These are phyloP conservation scores for Campodea augens DNA, from an alignment of 1,140 invertebrate species.

Conservation along the genomic window DNA sequence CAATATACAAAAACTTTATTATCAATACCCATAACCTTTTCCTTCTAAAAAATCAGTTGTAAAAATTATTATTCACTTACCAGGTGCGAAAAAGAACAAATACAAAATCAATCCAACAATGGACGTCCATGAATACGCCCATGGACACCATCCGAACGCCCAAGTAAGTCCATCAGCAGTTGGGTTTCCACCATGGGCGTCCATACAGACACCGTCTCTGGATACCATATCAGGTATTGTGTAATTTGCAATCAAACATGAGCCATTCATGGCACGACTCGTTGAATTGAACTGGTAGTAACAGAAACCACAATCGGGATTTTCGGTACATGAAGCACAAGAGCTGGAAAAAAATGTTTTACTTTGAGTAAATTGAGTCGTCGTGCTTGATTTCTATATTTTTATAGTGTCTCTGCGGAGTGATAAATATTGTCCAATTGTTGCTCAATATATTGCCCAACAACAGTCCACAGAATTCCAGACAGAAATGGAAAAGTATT, in stretches of 20 bases:
- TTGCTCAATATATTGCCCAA: too few relatives aligned
- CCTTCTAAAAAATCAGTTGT: too few relatives aligned
- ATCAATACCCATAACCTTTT: too few relatives aligned
- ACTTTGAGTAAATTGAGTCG: slow-evolving; percentile 3
- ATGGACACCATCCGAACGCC: slow-evolving; percentile 24
- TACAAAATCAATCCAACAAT: slow-evolving; percentile 31
- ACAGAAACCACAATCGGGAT: slow-evolving; percentile 29
- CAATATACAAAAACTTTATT: too few relatives aligned
- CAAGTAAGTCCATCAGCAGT: slow-evolving; percentile 14
- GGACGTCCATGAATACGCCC: slow-evolving; percentile 28
- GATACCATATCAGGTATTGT: neutral
- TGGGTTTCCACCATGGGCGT: slow-evolving; percentile 11
- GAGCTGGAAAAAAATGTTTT: slow-evolving; percentile 19
- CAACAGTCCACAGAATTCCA: too few relatives aligned
- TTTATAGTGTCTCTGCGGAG: too few relatives aligned
- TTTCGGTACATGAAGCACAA: slow-evolving; percentile 26
- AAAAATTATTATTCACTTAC: slow-evolving; percentile 21
- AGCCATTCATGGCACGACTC: neutral
- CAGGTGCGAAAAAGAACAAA: slow-evolving; percentile 32
- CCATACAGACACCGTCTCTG: slow-evolving; percentile 7
- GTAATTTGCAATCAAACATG: neutral
- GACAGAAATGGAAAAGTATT: too few relatives aligned
- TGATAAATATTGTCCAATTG: too few relatives aligned
- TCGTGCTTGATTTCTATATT: neutral
- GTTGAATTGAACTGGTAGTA: slow-evolving; percentile 17